A percentile compares a stretch with the other conserved stretches of the same genome.
Conservation (phyloP, 2,797 vertebrate genomes). For the Tangara arthus region DNA sequence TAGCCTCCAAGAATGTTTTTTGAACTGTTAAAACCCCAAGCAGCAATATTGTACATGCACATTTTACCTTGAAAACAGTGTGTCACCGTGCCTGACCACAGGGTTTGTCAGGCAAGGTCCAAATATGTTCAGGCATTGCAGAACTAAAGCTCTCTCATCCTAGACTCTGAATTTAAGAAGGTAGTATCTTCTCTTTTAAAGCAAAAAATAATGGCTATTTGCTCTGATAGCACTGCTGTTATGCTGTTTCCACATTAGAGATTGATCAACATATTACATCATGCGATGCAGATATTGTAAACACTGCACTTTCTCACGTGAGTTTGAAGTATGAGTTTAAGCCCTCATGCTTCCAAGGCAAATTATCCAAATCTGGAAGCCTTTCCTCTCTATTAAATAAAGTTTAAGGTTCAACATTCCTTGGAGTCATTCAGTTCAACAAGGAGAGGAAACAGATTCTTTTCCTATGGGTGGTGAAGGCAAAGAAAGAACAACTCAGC, state of each 20-base stretch:
- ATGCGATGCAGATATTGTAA: not conserved
- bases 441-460: constrained; percentile 26
- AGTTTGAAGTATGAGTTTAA: not conserved
- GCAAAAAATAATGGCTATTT: not conserved
- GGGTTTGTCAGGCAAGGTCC: not conserved
- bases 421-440: not conserved
- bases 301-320: not conserved
- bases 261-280: not conserved
- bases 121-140: not conserved
- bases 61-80: constrained; percentile 22
- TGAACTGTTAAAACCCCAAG: constrained; percentile 19
- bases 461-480: constrained; percentile 15
- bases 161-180: not conserved
- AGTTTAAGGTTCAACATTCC: constrained; percentile 21
- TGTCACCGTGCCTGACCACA: not conserved
- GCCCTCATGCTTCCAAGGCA: not conserved
- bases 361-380: not conserved
- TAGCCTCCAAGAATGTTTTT: constrained; percentile 43
- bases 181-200: not conserved
- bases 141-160: not conserved
- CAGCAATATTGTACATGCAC: not conserved
- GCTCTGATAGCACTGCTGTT: not conserved
- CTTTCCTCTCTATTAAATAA: constrained; percentile 7
- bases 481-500: constrained; percentile 43
- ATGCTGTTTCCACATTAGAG: not conserved